Conservation (phyloP, 2,113 vertebrate species). For the Chloropsis hardwickii region DNA sequence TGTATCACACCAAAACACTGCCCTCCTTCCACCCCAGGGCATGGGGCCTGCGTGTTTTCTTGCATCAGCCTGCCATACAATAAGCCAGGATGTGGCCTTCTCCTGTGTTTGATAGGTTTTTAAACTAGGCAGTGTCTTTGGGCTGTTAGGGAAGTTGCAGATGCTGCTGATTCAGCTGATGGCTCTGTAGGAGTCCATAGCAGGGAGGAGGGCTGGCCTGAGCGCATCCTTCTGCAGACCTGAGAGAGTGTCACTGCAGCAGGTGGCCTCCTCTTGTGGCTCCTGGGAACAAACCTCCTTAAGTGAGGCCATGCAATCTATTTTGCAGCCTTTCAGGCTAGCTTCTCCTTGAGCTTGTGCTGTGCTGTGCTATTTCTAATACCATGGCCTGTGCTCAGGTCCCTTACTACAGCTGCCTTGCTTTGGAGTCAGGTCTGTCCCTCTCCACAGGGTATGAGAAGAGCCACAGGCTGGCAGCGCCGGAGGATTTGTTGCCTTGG, state of each 20-base stretch:
- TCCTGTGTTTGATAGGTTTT: not conserved
- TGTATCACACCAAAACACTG: not conserved
- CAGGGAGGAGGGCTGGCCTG: not conserved
- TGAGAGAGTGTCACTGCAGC: not conserved
- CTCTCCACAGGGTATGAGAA: not conserved
- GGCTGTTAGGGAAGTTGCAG: not conserved
- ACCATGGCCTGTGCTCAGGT: not conserved
- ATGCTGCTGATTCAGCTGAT: not conserved
- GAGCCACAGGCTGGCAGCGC: not conserved
- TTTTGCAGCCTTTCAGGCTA: not conserved
- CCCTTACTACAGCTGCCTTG: not conserved
- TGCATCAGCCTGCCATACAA: not conserved
- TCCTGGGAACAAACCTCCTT: not conserved
- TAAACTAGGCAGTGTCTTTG: not conserved
- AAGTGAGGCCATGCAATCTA: not conserved
- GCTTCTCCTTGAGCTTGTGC: not conserved
- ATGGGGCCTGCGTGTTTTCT: not conserved
- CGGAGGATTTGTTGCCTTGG: no score
- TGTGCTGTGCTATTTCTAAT: not conserved
- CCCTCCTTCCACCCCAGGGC: not conserved
- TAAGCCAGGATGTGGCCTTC: not conserved
- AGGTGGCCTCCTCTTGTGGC: not conserved
- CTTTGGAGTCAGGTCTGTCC: rapidly evolving
- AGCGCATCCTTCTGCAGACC: not conserved
- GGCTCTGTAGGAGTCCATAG: not conserved